Base-by-base conservation (phyloP, 2,113 vertebrate species). In the Pachyramphus minor region DNA sequence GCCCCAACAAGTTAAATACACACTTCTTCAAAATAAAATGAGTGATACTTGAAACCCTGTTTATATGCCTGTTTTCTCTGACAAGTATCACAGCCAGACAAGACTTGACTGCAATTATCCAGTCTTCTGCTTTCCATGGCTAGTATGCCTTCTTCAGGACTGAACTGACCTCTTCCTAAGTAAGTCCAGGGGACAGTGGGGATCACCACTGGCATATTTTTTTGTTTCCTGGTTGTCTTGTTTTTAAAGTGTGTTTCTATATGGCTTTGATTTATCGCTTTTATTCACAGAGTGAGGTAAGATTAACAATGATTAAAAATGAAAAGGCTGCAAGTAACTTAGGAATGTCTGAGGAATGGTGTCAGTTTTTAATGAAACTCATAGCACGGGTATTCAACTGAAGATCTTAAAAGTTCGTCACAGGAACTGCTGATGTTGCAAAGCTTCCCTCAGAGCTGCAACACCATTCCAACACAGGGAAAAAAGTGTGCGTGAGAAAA, bases 371-470 rank as follows among this genome's bases (percentile, higher is more conserved):
- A 86, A 62, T 81, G 63, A 87, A 87, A 81, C 55, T 62, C 1
- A 0, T 8, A 55, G 60, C 33, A 37, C 12, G 47, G 31, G 17
- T 4, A 0, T 64, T 66, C 50, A 59, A 15, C 1, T 81, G 56
- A 53, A 77, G 33, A 49, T 52, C 52, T 86, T 89, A 30, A 47
- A 94, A 90, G 76, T 74, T 81, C 28, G 42, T 83, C 31, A 16
- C 27, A 81, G 66, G 81, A 92, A 68, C 35, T 84, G 50, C 59
- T 81, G 83, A 73, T 2, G 4, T 87, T 86, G 76, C 86, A 91
- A 55, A 87, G 22, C 64, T 75, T 80, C 49, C 23, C 47, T 81
- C 60, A 63, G 50, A 81, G 47, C 64, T 63, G 76, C 60, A 56
- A n/a, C 42, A 18, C 50, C 35, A 41, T 84, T 94, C 58, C 44